Percentiles rank a stretch among this genome's conserved stretches.
Evolutionary conservation across 2,888 invertebrate species (phyloP).

Genomic region (Bursaphelenchus okinawaensis): DNA sequence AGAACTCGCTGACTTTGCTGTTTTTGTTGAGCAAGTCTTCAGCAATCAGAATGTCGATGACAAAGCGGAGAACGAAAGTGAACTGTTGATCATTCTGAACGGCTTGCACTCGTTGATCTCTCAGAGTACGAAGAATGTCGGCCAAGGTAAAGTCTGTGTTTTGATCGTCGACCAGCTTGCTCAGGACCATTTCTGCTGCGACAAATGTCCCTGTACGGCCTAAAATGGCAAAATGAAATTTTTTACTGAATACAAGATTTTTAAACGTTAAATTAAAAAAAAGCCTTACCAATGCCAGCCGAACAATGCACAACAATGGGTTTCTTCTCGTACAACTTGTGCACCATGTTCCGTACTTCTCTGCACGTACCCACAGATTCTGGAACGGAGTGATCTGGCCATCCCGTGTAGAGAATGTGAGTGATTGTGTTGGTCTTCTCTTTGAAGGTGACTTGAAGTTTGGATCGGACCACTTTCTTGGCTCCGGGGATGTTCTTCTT

Average conservation of each 20-base stretch:
- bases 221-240: no score
- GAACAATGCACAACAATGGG: slow-evolving; percentile 27
- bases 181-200: slow-evolving; percentile 20
- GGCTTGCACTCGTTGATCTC: slow-evolving; percentile 24
- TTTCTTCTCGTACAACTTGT: slow-evolving; percentile 19
- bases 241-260: no score
- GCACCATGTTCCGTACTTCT: slow-evolving; percentile 20
- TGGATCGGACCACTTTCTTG: slow-evolving; percentile 23
- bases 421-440: not conserved
- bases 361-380: slow-evolving; percentile 16
- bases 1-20: slow-evolving; percentile 14
- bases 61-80: not conserved
- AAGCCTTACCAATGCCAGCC: slow-evolving; percentile 25
- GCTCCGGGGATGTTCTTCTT: slow-evolving; percentile 16
- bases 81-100: slow-evolving; percentile 24
- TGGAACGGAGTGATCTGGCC: slow-evolving; percentile 29
- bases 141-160: slow-evolving; percentile 15
- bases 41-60: slow-evolving; percentile 10
- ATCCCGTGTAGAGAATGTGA: slow-evolving; percentile 26
- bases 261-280: not conserved
- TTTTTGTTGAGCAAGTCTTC: slow-evolving; percentile 18
- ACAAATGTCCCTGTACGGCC: slow-evolving; percentile 22
- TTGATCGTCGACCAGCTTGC: slow-evolving; percentile 14
- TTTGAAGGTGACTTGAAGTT: slow-evolving; percentile 19
- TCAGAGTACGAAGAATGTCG: slow-evolving; percentile 13